These are phyloP conservation scores for Amyelois transitella DNA, from an alignment of 1,140 invertebrate genomes.

Conservation along the genomic window DNA sequence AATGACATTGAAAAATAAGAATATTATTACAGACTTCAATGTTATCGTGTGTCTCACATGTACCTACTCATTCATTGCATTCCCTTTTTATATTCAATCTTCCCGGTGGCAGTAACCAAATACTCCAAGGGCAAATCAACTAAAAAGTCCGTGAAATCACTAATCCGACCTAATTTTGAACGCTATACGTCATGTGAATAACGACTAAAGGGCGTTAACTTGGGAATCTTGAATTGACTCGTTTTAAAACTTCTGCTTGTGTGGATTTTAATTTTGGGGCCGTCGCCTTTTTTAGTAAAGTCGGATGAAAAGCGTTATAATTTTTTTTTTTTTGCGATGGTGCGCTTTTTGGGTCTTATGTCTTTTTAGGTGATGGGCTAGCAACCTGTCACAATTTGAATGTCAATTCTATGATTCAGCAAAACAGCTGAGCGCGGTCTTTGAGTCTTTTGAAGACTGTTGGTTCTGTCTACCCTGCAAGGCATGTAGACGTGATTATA, in stretches of 20 bases:
- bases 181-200: constrained; percentile 53
- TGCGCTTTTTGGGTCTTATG: too few relatives aligned
- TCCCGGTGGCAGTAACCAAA: constrained; percentile 34
- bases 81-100: constrained; percentile 1
- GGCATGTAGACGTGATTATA: too few relatives aligned
- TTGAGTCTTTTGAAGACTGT: too few relatives aligned
- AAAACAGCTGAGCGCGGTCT: too few relatives aligned
- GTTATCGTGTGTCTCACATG: neutral
- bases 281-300: constrained; percentile 18
- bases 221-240: constrained; percentile 42
- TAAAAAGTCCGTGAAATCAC: constrained; percentile 53
- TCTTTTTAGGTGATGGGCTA: too few relatives aligned
- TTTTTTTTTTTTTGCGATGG: neutral
- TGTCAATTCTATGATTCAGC: too few relatives aligned
- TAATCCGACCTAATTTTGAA: constrained; percentile 62
- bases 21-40: neutral
- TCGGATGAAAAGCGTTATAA: neutral
- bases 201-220: constrained; percentile 39
- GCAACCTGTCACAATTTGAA: too few relatives aligned
- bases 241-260: constrained; percentile 27
- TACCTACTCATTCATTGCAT: constrained; percentile 33
- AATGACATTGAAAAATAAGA: neutral
- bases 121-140: constrained; percentile 29
- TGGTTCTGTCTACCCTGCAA: too few relatives aligned
- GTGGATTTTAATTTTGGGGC: constrained; percentile 18